phyloP scores from a whole-genome alignment of 2,888 invertebrate species.

The Tetragonula carbonaria region DNA sequence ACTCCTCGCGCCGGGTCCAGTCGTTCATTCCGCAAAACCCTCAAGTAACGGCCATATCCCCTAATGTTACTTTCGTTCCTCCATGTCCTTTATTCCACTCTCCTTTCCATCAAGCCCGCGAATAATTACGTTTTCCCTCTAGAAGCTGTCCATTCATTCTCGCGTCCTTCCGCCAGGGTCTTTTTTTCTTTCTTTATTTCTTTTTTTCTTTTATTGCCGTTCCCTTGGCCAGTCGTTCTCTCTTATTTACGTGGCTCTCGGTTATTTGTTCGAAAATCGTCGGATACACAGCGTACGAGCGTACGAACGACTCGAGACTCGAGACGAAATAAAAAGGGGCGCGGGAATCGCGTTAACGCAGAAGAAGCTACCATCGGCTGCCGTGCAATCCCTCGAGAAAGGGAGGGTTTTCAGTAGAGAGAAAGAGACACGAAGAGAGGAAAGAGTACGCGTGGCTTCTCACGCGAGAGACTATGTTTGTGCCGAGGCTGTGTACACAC shows the following conservation, averaged over 20 bases:
- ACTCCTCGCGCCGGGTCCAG: constrained; percentile 43
- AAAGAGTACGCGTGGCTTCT: constrained; percentile 4
- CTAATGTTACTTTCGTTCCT: constrained; percentile 60
- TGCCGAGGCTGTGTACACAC: constrained; percentile 24
- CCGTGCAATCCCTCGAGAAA: constrained; percentile 20
- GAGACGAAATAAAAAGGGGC: constrained; percentile 37
- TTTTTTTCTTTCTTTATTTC: too few relatives aligned
- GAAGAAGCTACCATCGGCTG: constrained; percentile 18
- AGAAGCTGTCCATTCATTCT: constrained; percentile 43
- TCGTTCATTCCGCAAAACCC: constrained; percentile 41
- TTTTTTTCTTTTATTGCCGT: neutral
- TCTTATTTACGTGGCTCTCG: constrained; percentile 10
- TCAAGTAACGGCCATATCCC: constrained; percentile 54
- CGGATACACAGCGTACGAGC: constrained; percentile 23
- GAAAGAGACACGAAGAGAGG: neutral
- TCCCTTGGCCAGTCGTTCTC: constrained; percentile 13
- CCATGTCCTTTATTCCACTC: constrained; percentile 25
- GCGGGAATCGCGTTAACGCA: constrained; percentile 59
- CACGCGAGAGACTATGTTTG: constrained; percentile 1
- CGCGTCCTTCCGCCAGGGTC: constrained; percentile 5
- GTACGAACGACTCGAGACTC: constrained; percentile 8
- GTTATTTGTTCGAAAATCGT: constrained; percentile 23
- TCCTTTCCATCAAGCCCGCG: constrained; percentile 54
- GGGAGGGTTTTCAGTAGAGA: constrained; percentile 28
- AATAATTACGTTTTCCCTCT: constrained; percentile 69